These are phyloP conservation scores for Hippocampus mohnikei DNA, from an alignment of 2,113 vertebrate genomes.

Conservation along the genomic window DNA sequence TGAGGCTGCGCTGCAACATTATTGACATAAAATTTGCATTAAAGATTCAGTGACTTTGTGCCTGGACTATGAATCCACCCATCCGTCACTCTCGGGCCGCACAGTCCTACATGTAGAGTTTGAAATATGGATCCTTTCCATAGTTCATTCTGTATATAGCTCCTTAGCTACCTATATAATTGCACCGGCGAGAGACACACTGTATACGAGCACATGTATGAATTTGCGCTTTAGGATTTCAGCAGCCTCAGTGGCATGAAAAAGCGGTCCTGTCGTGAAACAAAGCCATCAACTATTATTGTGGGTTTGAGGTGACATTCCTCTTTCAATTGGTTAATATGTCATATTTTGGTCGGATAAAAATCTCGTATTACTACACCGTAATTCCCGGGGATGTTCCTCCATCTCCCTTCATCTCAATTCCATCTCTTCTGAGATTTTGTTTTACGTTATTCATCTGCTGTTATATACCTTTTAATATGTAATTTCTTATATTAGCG, in stretches of 20 bases:
- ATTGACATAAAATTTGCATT: constrained; percentile 33
- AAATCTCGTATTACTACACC: not conserved
- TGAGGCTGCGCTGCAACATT: constrained; percentile 20
- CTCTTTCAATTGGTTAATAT: not conserved
- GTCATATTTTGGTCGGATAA: not conserved
- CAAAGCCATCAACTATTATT: not conserved
- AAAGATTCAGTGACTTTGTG: constrained; percentile 40
- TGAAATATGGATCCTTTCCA: not conserved
- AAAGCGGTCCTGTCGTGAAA: not conserved
- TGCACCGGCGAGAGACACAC: not conserved
- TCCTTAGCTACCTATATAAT: not conserved
- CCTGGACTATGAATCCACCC: constrained; percentile 29
- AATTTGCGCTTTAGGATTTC: not conserved
- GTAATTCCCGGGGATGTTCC: not conserved
- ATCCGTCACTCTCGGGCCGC: constrained; percentile 21
- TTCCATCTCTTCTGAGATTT: constrained; percentile 24
- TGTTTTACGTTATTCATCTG: constrained; percentile 45
- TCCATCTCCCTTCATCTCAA: not conserved
- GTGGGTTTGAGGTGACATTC: not conserved
- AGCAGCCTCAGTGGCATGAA: not conserved
- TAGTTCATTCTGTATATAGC: not conserved
- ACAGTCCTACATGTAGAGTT: not conserved
- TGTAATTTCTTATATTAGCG: constrained; percentile 46
- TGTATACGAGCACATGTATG: not conserved
- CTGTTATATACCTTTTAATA: constrained; percentile 48